These are phyloP conservation scores for Sminthurinus aureus DNA, from an alignment of 2,888 invertebrate genomes.

Conservation along the genomic window DNA sequence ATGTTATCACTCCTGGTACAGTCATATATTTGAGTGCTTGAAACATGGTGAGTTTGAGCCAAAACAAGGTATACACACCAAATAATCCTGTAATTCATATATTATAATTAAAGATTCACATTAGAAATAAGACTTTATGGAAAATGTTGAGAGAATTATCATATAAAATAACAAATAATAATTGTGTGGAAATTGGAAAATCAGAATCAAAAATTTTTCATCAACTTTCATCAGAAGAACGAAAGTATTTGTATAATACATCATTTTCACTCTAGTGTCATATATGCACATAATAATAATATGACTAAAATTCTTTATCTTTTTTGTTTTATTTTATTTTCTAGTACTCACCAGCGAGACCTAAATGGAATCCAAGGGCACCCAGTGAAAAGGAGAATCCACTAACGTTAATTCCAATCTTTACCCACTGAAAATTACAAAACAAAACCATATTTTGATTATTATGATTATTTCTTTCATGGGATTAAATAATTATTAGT, in stretches of 20 bases:
- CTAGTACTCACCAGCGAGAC: slow-evolving; percentile 77
- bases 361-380: slow-evolving; percentile 88
- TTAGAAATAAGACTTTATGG: no score
- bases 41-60: slow-evolving; percentile 96
- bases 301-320: background rate
- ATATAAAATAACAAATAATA: no score
- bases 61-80: slow-evolving; percentile 86
- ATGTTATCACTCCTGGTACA: slow-evolving; percentile 85
- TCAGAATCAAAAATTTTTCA: slow-evolving; percentile 13
- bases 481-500: background rate
- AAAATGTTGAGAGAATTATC: no score
- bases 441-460: background rate
- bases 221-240: slow-evolving; percentile 52
- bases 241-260: slow-evolving; percentile 54
- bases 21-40: slow-evolving; percentile 88
- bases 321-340: no score
- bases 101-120: slow-evolving; percentile 26
- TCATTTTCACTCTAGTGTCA: slow-evolving; percentile 43
- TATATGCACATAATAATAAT: slow-evolving; percentile 16
- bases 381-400: slow-evolving; percentile 80
- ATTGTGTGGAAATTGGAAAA: background rate
- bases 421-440: slow-evolving; percentile 74
- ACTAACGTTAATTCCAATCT: slow-evolving; percentile 84
- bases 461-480: background rate
- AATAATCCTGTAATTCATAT: slow-evolving; percentile 83